A percentile compares a stretch with the other conserved stretches of the same genome.
These are phyloP conservation scores for Melipona bicolor DNA, from an alignment of 2,888 invertebrate genomes.

Conservation along the genomic window DNA sequence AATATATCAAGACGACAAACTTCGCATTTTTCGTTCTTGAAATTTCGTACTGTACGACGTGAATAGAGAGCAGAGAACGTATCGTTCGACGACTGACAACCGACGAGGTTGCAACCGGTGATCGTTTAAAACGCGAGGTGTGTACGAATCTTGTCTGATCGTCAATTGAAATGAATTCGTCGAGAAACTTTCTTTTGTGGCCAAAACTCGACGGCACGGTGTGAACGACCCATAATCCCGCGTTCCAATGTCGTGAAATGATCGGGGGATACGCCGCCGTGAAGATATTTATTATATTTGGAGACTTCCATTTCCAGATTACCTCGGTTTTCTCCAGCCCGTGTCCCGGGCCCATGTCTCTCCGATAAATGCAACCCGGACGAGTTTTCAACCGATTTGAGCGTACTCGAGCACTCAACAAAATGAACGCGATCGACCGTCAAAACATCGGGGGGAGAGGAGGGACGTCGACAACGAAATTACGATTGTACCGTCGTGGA, in stretches of 20 bases:
- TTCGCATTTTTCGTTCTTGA: too few relatives aligned
- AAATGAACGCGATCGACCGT: constrained; percentile 55
- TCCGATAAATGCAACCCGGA: constrained; percentile 40
- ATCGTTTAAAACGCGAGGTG: too few relatives aligned
- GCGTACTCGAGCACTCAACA: constrained; percentile 45
- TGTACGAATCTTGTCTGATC: too few relatives aligned
- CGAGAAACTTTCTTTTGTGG: neutral
- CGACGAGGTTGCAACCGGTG: too few relatives aligned
- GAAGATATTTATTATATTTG: constrained; percentile 50
- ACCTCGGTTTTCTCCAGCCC: constrained; percentile 5
- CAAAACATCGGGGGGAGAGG: neutral
- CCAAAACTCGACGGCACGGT: neutral
- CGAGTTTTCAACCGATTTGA: constrained; percentile 37
- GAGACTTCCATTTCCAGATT: constrained; percentile 43
- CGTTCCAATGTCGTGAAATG: constrained; percentile 3
- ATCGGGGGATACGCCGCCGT: constrained; percentile 5
- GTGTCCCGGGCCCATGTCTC: constrained; percentile 10
- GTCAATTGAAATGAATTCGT: neutral
- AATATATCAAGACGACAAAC: too few relatives aligned
- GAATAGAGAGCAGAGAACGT: too few relatives aligned
- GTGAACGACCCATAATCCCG: constrained; percentile 9
- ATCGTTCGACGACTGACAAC: too few relatives aligned
- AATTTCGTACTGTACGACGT: too few relatives aligned
- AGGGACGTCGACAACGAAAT: constrained; percentile 19
- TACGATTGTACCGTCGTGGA: constrained; percentile 33